Percentiles rank a stretch among this genome's conserved stretches.
These are phyloP conservation scores for Ptyas mucosa DNA, from an alignment of 2,113 vertebrate genomes.

Conservation along the genomic window DNA sequence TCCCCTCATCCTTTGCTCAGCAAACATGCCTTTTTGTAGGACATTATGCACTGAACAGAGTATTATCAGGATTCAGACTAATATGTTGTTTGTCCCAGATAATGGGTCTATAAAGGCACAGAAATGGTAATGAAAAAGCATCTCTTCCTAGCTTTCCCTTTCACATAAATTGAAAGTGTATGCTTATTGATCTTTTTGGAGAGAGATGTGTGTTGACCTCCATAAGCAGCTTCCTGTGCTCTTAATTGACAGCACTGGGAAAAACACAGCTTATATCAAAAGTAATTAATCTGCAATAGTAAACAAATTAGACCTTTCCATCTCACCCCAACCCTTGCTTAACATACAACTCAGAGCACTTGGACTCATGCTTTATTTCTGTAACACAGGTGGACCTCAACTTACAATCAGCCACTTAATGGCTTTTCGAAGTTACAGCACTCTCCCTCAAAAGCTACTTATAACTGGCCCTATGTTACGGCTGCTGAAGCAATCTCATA, in stretches of 20 bases:
- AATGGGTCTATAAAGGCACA: not conserved
- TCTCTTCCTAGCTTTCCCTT: not conserved
- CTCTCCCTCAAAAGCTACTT: not conserved
- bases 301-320: not conserved
- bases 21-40: not conserved
- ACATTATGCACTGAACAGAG: not conserved
- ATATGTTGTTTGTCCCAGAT: not conserved
- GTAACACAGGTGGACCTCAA: not conserved
- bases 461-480: not conserved
- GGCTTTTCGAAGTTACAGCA: not conserved
- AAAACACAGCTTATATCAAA: not conserved
- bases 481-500: not conserved
- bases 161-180: not conserved
- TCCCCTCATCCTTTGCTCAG: not conserved
- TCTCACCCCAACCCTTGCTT: not conserved
- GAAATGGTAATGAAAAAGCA: not conserved
- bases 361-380: not conserved
- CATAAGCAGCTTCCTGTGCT: not conserved
- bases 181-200: conserved; percentile 10
- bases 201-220: conserved; percentile 9
- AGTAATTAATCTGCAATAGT: conserved; percentile 18
- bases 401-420: not conserved
- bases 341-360: not conserved
- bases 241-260: conserved; percentile 26
- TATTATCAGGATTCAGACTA: not conserved